These are phyloP conservation scores for Scaptomyza caliginosa DNA, from an alignment of 2,888 invertebrate species.

Conservation along the genomic window DNA sequence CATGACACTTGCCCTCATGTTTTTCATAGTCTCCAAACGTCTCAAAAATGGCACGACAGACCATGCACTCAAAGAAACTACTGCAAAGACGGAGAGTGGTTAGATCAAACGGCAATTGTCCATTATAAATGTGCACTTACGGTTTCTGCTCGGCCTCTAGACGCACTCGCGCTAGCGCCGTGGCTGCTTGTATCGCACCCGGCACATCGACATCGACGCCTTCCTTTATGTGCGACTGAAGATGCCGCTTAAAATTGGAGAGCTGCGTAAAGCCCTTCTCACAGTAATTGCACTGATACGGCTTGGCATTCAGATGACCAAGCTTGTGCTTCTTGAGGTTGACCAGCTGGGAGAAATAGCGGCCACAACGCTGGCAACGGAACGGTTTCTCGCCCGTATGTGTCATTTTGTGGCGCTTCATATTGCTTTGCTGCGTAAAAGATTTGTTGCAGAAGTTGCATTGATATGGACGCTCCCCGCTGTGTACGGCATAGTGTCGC, in stretches of 20 bases:
- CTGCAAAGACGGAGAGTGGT: conserved; percentile 23
- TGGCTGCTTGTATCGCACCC: conserved; percentile 73
- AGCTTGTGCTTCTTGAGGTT: conserved; percentile 84
- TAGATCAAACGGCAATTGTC: not conserved
- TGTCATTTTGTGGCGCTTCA: conserved; percentile 83
- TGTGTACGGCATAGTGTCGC: conserved; percentile 83
- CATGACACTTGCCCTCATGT: conserved; percentile 81
- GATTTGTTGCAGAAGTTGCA: conserved; percentile 83
- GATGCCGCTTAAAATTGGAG: conserved; percentile 82
- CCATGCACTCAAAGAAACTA: conserved; percentile 82
- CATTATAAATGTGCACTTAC: conserved; percentile 13
- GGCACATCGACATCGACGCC: conserved; percentile 76
- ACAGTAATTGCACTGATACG: conserved; percentile 82
- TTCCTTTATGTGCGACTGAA: conserved; percentile 80
- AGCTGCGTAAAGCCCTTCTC: conserved; percentile 83
- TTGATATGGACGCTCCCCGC: conserved; percentile 82
- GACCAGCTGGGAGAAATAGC: conserved; percentile 83
- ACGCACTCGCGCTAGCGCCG: conserved; percentile 75
- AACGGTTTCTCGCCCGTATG: conserved; percentile 84
- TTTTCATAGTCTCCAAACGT: conserved; percentile 82
- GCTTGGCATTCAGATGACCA: conserved; percentile 83
- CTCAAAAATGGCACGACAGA: conserved; percentile 81
- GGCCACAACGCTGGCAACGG: conserved; percentile 83
- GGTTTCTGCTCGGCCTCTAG: conserved; percentile 78
- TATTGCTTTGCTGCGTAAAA: conserved; percentile 83